These are phyloP conservation scores for Macaria notata DNA, from an alignment of 2,888 invertebrate genomes.

Conservation along the genomic window DNA sequence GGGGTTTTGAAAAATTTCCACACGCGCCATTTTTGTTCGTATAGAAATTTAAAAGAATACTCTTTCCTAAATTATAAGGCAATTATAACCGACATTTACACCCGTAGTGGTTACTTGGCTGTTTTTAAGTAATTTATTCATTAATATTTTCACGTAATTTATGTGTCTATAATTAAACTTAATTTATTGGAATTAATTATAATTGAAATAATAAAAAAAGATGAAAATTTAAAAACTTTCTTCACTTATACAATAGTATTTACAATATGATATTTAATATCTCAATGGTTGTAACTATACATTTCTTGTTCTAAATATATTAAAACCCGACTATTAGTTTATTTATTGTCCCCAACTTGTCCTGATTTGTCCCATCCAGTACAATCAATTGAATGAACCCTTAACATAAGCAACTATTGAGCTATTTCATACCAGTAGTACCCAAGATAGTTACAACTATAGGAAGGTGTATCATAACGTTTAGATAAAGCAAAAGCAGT, in stretches of 20 bases:
- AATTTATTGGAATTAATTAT: slow-evolving; percentile 79
- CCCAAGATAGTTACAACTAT: no score
- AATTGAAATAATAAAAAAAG: slow-evolving; percentile 71
- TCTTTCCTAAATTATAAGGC: slow-evolving; percentile 75
- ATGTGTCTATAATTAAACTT: slow-evolving; percentile 79
- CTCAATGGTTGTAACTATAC: slow-evolving; percentile 84
- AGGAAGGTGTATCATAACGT: no score
- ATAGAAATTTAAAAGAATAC: slow-evolving; percentile 70
- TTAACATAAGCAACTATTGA: slow-evolving; percentile 17
- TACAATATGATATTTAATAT: slow-evolving; percentile 83
- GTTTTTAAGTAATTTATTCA: slow-evolving; percentile 77
- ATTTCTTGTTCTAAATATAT: slow-evolving; percentile 84
- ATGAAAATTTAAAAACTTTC: slow-evolving; percentile 78
- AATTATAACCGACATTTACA: slow-evolving; percentile 79
- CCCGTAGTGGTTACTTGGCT: slow-evolving; percentile 78
- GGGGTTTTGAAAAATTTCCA: slow-evolving; percentile 57
- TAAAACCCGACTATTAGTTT: slow-evolving; percentile 66
- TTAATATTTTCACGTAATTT: slow-evolving; percentile 80
- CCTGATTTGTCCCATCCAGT: background rate
- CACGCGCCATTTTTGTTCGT: slow-evolving; percentile 58
- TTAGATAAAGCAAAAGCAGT: no score
- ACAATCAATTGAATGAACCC: background rate
- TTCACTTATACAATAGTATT: slow-evolving; percentile 83
- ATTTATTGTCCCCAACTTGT: slow-evolving; percentile 33
- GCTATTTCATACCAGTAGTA: slow-evolving; percentile 6